Conservation (phyloP, 2,888 invertebrate genomes). For the Eupithecia insigniata region DNA sequence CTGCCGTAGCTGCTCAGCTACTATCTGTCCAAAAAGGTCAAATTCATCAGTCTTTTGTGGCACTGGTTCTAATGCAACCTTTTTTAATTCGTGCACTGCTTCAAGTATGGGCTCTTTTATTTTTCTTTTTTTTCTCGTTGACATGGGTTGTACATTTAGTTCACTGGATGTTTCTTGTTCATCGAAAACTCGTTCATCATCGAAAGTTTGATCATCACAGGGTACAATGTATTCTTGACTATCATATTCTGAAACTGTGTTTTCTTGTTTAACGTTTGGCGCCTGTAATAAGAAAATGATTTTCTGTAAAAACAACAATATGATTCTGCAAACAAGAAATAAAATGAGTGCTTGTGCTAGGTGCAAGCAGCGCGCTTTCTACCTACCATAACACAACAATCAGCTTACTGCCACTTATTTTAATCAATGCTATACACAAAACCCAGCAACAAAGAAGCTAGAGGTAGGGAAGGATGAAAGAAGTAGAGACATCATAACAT, state of each 20-base stretch:
- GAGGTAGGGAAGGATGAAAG: neutral
- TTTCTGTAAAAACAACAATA: neutral
- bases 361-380: neutral
- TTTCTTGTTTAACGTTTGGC: conserved; percentile 3
- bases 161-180: neutral
- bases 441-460: neutral
- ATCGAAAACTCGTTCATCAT: neutral
- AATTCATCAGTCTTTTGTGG: conserved; percentile 15
- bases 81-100: neutral
- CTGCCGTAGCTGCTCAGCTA: conserved; percentile 16
- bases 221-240: conserved; percentile 2
- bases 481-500: neutral
- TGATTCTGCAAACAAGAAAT: neutral
- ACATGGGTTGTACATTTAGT: neutral
- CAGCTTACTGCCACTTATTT: neutral
- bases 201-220: neutral
- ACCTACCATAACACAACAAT: neutral
- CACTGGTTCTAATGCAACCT: neutral
- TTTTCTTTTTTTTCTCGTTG: conserved; percentile 2
- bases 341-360: too few relatives aligned
- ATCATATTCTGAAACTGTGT: conserved; percentile 11
- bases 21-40: conserved; percentile 18
- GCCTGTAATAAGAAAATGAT: neutral
- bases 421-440: neutral
- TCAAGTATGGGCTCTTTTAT: neutral